Conservation (phyloP, 2,888 invertebrate species). For the Torymus tubicola region DNA sequence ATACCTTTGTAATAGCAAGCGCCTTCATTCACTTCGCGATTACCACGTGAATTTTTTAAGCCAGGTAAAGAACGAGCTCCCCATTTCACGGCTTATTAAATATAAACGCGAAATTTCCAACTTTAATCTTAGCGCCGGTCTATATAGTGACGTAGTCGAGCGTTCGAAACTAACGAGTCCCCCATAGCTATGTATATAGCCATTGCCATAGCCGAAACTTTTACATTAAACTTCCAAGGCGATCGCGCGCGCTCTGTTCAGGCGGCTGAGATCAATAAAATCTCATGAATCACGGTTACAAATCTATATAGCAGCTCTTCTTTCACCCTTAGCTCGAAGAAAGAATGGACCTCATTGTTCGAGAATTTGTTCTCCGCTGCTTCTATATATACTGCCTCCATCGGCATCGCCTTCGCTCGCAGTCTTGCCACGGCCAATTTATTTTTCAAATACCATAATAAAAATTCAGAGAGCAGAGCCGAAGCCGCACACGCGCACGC, state of each 20-base stretch:
- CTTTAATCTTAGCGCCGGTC: background rate
- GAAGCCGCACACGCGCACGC: background rate
- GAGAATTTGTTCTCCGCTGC: background rate
- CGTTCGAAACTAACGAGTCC: too few species aligned
- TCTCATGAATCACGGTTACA: background rate
- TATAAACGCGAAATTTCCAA: too few species aligned
- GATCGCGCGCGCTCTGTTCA: background rate
- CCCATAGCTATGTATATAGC: too few species aligned
- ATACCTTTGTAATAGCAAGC: too few species aligned
- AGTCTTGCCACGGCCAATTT: constrained; percentile 34
- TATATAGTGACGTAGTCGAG: background rate
- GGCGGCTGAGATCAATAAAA: background rate
- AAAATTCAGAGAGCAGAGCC: constrained; percentile 45
- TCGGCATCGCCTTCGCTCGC: background rate
- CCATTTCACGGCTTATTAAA: too few species aligned
- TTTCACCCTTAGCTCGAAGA: background rate
- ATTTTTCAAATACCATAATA: constrained; percentile 51
- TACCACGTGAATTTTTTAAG: too few species aligned
- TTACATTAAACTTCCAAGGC: constrained; percentile 3
- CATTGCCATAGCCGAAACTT: constrained; percentile 23
- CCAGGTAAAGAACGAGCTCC: too few species aligned
- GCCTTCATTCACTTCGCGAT: too few species aligned
- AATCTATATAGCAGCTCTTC: background rate
- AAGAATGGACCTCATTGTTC: constrained; percentile 32
- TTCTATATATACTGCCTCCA: too few species aligned